These are phyloP conservation scores for Accipiter cooperii DNA, from an alignment of 2,113 vertebrate genomes.

Conservation along the genomic window DNA sequence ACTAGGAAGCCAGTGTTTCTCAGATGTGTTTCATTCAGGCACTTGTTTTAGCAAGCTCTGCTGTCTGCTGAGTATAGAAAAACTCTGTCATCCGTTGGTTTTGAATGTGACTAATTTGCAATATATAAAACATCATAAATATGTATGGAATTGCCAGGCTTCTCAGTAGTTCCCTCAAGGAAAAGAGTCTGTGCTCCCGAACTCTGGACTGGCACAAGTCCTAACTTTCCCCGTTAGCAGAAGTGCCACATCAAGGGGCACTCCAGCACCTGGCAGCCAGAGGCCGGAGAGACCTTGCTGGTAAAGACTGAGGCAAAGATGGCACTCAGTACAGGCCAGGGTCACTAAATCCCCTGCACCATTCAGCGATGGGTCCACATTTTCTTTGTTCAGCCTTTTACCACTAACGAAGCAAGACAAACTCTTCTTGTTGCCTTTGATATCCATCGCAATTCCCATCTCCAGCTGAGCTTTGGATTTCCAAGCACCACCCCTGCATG, in stretches of 20 bases:
- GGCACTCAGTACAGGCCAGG: background rate
- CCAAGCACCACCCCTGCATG: background rate
- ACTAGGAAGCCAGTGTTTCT: background rate
- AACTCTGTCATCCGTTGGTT: background rate
- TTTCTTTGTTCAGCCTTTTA: background rate
- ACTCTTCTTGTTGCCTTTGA: background rate
- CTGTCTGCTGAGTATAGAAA: background rate
- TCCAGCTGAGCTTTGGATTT: background rate
- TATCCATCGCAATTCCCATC: background rate
- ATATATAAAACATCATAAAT: background rate
- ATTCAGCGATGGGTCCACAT: accelerated
- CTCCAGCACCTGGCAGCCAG: background rate
- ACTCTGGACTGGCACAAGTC: background rate
- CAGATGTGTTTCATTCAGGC: background rate
- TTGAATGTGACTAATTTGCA: background rate
- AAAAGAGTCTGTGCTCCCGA: background rate
- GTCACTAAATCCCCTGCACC: background rate
- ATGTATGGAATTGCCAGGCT: background rate
- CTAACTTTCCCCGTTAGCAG: background rate
- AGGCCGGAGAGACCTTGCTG: background rate
- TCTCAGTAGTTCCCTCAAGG: background rate
- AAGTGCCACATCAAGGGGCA: background rate
- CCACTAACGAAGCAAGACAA: background rate
- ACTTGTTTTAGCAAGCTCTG: background rate
- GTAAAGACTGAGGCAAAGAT: background rate